Conservation (phyloP, 2,797 vertebrate species). For the Amblyopsis hoosieri region DNA sequence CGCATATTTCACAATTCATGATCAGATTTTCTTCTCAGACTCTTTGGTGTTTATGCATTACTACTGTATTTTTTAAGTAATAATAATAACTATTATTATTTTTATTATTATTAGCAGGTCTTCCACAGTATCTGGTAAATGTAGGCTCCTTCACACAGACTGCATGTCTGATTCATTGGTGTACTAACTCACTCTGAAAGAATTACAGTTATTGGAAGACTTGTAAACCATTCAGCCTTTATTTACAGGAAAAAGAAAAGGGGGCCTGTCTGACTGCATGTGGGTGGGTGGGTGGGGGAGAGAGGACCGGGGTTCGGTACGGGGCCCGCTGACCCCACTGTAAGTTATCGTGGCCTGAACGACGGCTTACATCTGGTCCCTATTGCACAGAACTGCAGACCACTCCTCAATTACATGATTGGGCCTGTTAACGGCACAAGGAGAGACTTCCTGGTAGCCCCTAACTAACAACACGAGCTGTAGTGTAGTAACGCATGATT, state of each 20-base stretch:
- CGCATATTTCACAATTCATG: no score
- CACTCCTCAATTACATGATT: constrained; percentile 77
- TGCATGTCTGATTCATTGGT: constrained; percentile 52
- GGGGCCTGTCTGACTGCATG: constrained; percentile 45
- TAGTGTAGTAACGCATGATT: constrained; percentile 60
- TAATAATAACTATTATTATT: no score
- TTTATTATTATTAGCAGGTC: no score
- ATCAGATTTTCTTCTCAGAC: no score
- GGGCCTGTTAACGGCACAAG: constrained; percentile 74
- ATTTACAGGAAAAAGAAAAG: constrained; percentile 75
- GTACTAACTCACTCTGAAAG: constrained; percentile 74
- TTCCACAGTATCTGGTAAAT: neutral
- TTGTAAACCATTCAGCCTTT: constrained; percentile 80
- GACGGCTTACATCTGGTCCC: constrained; percentile 65
- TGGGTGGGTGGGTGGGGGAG: constrained; percentile 5
- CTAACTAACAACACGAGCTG: constrained; percentile 56
- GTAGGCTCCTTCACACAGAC: constrained; percentile 26
- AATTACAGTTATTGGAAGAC: constrained; percentile 78
- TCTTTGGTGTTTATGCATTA: no score
- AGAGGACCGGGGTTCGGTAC: constrained; percentile 46
- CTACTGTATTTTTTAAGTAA: no score
- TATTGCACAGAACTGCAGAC: constrained; percentile 63
- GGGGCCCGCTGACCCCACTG: constrained; percentile 62
- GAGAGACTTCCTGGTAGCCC: constrained; percentile 60
- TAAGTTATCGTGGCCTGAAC: constrained; percentile 43